Evolutionary conservation across 2,797 vertebrate species (phyloP), one percentile per base, ranked within the genome.

Genomic region (Galaxias olidus): DNA sequence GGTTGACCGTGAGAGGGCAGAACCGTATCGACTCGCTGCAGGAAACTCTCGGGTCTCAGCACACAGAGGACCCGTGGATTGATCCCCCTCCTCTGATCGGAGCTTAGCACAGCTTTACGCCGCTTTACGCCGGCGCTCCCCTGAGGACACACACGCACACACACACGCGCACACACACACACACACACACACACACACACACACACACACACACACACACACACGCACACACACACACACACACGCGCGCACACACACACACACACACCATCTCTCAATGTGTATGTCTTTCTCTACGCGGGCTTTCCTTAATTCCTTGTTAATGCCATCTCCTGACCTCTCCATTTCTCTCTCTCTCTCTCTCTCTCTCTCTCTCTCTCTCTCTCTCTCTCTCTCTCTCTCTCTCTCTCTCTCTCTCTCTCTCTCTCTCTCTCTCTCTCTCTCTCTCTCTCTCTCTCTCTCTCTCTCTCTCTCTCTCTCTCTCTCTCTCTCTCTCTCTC

Each of bases 61-160:
- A 75, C 66, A 71, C 66, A 72, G 74, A 76, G 72, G 72, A 80
- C 77, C 67, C 77, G 65, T 48, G 60, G 58, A 59, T 66, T 74
- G 75, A 87, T 85, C 66, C 74, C 48, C 50, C 43, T 66, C 30
- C 76, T 85, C 75, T 83, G 76, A 86, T 85, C 81, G 67, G 47
- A 79, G 75, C 77, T 85, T 83, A 80, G 77, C 64, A 80, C 77
- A 78, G 73, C 75, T 78, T 86, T 67, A 69, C 75, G 14, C 11
- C 65, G 65, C n/a, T n/a, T n/a, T n/a, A 2, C 30, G 6, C 30
- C 30, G 30, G 30, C 30, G 30, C 30, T 30, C 30, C 6, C 30
- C 30, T 6, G 30, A 30, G 30, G 30, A 30, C 30, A 30, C 30
- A 30, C 30, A 30, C 30, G 6, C 30, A 30, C 30, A 30, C 30